A percentile compares a stretch with the other conserved stretches of the same genome.
These are phyloP conservation scores for Daubentonia madagascariensis DNA, from an alignment of 2,113 vertebrate genomes.

Conservation along the genomic window DNA sequence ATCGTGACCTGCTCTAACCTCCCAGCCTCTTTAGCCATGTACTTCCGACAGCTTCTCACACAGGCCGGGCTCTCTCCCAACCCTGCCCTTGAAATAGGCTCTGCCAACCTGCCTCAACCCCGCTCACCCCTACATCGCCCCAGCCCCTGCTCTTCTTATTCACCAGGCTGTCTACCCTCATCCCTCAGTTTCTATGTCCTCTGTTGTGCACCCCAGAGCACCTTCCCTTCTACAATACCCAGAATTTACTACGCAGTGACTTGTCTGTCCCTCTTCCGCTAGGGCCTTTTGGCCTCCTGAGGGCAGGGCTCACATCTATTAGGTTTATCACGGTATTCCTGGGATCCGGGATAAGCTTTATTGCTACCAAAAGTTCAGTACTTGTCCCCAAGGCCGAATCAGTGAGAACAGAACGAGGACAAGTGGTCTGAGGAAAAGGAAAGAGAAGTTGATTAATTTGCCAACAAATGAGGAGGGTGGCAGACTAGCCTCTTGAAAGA, in stretches of 20 bases:
- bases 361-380: too few species aligned
- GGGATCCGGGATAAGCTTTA: neutral
- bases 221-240: neutral
- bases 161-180: neutral
- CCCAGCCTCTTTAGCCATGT: neutral
- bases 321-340: neutral
- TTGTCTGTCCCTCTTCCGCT: neutral
- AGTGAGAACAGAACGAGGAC: too few species aligned
- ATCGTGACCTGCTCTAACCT: neutral
- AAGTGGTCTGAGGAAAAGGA: too few species aligned
- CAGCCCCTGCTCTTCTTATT: neutral
- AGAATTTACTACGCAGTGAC: neutral
- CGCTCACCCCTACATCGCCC: rapidly evolving
- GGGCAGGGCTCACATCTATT: neutral
- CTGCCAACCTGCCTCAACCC: neutral
- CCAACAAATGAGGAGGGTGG: too few species aligned
- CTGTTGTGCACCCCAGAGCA: rapidly evolving
- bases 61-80: neutral
- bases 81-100: neutral
- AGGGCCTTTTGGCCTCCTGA: neutral
- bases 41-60: neutral
- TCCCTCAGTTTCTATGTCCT: neutral
- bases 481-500: too few species aligned
- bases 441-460: too few species aligned
- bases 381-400: too few species aligned